phyloP scores from a whole-genome alignment of 2,113 vertebrate species.

The Cryptotis parvus region DNA sequence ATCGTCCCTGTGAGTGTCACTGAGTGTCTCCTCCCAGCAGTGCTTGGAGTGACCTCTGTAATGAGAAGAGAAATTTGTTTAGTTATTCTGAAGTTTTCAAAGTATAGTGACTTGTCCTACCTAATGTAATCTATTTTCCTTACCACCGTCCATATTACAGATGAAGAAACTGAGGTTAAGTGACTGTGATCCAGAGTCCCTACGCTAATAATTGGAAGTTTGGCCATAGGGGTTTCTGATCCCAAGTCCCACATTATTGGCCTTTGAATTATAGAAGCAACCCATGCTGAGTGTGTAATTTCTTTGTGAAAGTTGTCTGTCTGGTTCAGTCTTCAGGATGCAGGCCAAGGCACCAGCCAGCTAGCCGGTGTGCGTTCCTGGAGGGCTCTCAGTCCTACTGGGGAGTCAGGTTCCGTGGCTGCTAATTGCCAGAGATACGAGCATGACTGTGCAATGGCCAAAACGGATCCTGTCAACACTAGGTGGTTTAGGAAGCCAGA shows the following conservation, averaged over 20 bases:
- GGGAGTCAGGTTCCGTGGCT: neutral
- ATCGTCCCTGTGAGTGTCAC: too few relatives aligned
- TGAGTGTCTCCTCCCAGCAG: too few relatives aligned
- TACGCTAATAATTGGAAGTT: neutral
- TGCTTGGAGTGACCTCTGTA: too few relatives aligned
- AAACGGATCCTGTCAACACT: neutral
- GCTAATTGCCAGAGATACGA: neutral
- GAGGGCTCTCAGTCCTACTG: neutral
- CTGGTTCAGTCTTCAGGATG: too few relatives aligned
- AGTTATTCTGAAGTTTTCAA: neutral
- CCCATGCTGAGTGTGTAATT: neutral
- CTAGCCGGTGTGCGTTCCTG: fast-evolving
- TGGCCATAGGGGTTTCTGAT: neutral
- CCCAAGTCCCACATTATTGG: neutral
- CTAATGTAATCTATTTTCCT: neutral
- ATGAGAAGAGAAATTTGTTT: neutral
- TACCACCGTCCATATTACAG: neutral
- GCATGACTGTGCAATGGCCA: neutral
- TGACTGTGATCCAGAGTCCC: neutral
- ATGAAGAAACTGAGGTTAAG: neutral
- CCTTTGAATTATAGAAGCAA: neutral
- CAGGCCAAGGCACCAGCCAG: neutral
- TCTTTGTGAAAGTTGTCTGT: neutral
- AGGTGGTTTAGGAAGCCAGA: neutral
- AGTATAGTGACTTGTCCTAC: neutral